Evolutionary conservation across 2,113 vertebrate species (phyloP), one percentile per base, ranked within the genome.

Genomic region (Gnathonemus echidnorhynchus): DNA sequence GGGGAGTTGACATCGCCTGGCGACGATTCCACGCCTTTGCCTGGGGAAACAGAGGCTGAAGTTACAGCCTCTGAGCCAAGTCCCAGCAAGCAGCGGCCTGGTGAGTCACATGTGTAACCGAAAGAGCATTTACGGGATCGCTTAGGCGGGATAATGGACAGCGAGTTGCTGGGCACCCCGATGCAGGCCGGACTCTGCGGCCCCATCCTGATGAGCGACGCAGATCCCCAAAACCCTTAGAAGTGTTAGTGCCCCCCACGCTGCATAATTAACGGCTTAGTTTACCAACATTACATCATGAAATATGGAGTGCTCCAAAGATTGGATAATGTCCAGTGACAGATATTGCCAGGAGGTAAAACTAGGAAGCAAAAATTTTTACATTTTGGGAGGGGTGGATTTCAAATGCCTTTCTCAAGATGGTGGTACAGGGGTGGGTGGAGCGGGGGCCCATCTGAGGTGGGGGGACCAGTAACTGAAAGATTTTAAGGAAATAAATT

Each of bases 221-320:
- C 48, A 88, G 80, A 86, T 91, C 90, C 56, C 89, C 89, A 92
- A 90, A 91, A 88, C 87, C 89, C 90, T 77, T 39, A 91, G 88
- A 91, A 91, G 90, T 92, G 88, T 88, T 88, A 93, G 91, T 90
- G 74, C 91, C 92, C 90, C 89, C 88, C 45, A 86, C 17, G 42
- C 89, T 45, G 89, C 90, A 91, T 92, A 93, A 93, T 94, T 94
- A 94, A 93, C 89, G 88, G 56, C 91, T 92, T 91, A 94, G 94
- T 93, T 94, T 94, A 94, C 93, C 90, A 90, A 90, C 90, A 92
- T 95, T 93, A 93, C 66, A 92, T 92, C 92, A 89, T 13, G 93
- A 93, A 92, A 93, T 90, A 70, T 89, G 92, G 92, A 93, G 94
- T 92, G 91, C 92, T 11, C 5, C 5, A 27, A 52, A 24, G 4